Conservation (phyloP, 1,140 invertebrate species). For the Microvelia longipes region DNA sequence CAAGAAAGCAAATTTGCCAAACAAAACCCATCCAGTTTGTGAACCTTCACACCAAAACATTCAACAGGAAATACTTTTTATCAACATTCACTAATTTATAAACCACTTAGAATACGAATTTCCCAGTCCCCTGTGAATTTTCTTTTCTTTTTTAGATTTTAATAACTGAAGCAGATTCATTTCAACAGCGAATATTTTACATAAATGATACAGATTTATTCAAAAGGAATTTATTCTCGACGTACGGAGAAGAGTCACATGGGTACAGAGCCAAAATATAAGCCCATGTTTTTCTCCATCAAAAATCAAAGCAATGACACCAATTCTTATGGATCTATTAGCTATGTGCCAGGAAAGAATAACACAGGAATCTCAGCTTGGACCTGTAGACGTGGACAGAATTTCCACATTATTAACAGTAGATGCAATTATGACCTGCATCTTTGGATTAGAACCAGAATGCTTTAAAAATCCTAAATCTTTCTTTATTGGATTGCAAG, state of each 20-base stretch:
- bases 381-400: not conserved
- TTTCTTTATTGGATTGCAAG: too few species aligned
- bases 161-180: not conserved
- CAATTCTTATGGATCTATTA: not conserved
- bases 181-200: not conserved
- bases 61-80: not conserved
- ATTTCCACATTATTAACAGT: not conserved
- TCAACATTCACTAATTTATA: not conserved
- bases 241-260: not conserved
- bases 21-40: not conserved
- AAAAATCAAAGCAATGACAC: not conserved
- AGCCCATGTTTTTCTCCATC: not conserved
- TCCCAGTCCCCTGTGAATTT: not conserved
- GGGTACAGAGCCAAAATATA: not conserved
- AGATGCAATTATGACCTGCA: not conserved
- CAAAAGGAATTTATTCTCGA: not conserved
- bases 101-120: not conserved
- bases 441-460: not conserved
- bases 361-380: not conserved
- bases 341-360: not conserved
- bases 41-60: not conserved
- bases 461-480: not conserved
- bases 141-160: not conserved
- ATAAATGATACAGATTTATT: not conserved
- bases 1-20: not conserved